Evolutionary conservation across 2,113 vertebrate genomes (phyloP), one percentile per base, ranked within the genome.

Genomic region (Stomatorhinus ivindoensis): DNA sequence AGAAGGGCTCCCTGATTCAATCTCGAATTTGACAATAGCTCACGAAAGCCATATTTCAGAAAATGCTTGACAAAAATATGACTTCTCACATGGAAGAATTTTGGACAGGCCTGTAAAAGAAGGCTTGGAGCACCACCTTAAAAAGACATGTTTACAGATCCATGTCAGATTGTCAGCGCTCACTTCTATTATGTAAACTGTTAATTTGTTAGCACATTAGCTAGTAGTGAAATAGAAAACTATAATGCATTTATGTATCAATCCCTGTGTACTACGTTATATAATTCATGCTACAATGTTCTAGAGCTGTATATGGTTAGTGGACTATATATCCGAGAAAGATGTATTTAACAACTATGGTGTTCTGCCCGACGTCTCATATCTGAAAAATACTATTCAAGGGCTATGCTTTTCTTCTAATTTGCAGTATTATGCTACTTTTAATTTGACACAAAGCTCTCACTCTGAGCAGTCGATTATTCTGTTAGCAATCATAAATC

Each of bases 401-500:
- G 35, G 11, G 39, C 17, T 65, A 39, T 58, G 55, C 39, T 65
- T 76, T 76, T 76, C 4, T 73, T 27, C 65, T 76, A 76, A 39
- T 76, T 76, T 55, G 51, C 51, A 55, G 15, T 42, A 61, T 61
- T 58, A 53, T 24, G 53, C 35, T 44, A 61, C 31, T 53, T 87
- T 86, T 86, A 48, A 87, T 50, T 87, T 48, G 31, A 87, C 50
- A 27, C 17, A 55, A 21, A 55, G n/a, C 42, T 87, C n/a, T 87
- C 31, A 53, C 50, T 87, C 50, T 58, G 48, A 35, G 21, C 46
- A 44, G 24, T 46, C 24, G n/a, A 80, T 80, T 15, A 80, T 39
- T 80, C 73, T 42, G 73, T 80, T 88, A 47, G n/a, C 19, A 69
- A 47, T 35, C 87, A 88, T 44, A 87, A 87, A 53, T 88, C 58